Conservation (phyloP, 2,797 vertebrate genomes). For the Morelia viridis region DNA sequence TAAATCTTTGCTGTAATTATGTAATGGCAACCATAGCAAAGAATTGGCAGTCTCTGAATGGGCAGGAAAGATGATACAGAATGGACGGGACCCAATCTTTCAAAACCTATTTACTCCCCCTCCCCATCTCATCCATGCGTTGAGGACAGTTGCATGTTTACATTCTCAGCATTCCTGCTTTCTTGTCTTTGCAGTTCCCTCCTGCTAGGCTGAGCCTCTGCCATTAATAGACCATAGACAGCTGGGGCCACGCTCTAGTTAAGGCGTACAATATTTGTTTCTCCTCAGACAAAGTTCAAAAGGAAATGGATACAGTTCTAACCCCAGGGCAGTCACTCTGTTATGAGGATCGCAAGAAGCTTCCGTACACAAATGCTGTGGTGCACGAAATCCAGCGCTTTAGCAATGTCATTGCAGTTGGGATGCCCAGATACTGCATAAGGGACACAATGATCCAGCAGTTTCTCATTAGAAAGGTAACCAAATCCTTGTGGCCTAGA, state of each 20-base stretch:
- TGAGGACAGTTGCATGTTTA: too few relatives aligned
- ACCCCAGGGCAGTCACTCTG: constrained; percentile 52
- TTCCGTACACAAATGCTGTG: constrained; percentile 66
- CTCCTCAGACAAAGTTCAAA: constrained; percentile 63
- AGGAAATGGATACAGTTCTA: constrained; percentile 60
- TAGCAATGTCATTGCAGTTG: constrained; percentile 55
- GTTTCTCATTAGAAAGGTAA: constrained; percentile 64
- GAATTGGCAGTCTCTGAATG: too few relatives aligned
- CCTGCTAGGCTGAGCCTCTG: not conserved
- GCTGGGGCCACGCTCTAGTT: not conserved
- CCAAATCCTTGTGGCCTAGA: not conserved
- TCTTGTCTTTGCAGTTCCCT: not conserved
- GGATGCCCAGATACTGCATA: constrained; percentile 58
- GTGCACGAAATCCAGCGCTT: constrained; percentile 60
- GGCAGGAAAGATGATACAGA: too few relatives aligned
- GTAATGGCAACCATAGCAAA: too few relatives aligned
- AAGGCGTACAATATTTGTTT: constrained; percentile 7
- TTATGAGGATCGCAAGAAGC: constrained; percentile 56
- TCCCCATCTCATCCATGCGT: too few relatives aligned
- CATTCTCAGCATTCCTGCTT: too few relatives aligned
- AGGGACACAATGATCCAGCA: constrained; percentile 53
- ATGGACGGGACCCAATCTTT: too few relatives aligned
- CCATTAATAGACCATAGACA: not conserved
- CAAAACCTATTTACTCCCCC: too few relatives aligned
- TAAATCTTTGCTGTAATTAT: too few relatives aligned